Evolutionary conservation across 2,797 vertebrate genomes (phyloP), one percentile per base, ranked within the genome.

Genomic region (Pterois miles): DNA sequence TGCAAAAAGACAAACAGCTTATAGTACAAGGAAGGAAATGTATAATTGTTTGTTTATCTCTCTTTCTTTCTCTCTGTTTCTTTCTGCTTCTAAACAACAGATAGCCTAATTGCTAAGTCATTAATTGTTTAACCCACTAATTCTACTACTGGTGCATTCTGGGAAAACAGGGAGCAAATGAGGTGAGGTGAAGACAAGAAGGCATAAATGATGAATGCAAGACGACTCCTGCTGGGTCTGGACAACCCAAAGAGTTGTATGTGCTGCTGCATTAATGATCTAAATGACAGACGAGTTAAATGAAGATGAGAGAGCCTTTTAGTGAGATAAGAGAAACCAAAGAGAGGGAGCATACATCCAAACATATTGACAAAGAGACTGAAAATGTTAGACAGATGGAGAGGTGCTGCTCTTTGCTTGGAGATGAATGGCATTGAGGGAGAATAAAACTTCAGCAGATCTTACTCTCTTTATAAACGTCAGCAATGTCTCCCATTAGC

Each of bases 201-300:
- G 69, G 87, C 80, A 94, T 96, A 89, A 94, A 96, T 95, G 95
- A 96, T 96, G 93, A 95, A 96, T 91, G 86, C 62, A 73, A 79
- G 78, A 81, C 50, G 59, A 87, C 83, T 93, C 89, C 86, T 84
- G 72, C 65, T 88, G 71, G 88, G 91, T 87, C 46, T 89, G 88
- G 76, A 91, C 86, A 86, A 82, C 87, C 86, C 87, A 78, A 76
- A 83, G 71, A 74, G 27, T 78, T 76, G 53, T 72, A 89, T 86
- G 82, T 80, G 80, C 89, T 76, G 60, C 74, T 70, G 34, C 86
- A 83, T 87, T 82, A 76, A 75, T 58, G 50, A 29, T 29, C 63
- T 76, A 57, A 80, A 79, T 81, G 85, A 78, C 64, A 54, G 78
- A 64, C 43, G 36, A 46, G 13, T 76, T 69, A 83, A 78, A 88